Evolutionary conservation across 2,113 vertebrate genomes (phyloP).

Genomic region (Rhinopomastus cyanomelas): DNA sequence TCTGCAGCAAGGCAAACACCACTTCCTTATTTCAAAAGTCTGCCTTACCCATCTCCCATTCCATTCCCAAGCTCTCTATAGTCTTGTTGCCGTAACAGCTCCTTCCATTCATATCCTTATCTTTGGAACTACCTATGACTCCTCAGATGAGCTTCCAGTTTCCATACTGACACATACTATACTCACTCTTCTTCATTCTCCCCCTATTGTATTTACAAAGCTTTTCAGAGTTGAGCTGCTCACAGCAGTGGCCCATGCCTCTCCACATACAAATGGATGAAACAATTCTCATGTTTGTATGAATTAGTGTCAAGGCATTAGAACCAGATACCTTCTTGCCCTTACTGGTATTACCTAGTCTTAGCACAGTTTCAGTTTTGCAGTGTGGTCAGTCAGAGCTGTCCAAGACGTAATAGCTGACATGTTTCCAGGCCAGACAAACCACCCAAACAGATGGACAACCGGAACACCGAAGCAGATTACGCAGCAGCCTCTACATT

Average conservation of each 20-base stretch:
- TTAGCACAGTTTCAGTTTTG: background rate
- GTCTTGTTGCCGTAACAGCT: background rate
- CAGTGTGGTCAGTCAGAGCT: background rate
- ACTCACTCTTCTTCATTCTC: background rate
- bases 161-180: rapidly evolving
- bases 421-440: background rate
- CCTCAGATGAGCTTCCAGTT: background rate
- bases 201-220: constrained; percentile 11
- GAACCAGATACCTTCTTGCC: background rate
- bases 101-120: background rate
- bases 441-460: constrained; percentile 44
- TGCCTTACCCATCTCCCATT: background rate
- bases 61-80: background rate
- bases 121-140: background rate
- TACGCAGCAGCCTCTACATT: constrained; percentile 27
- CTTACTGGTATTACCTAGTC: background rate
- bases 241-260: background rate
- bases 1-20: background rate
- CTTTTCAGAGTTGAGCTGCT: background rate
- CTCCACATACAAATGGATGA: background rate
- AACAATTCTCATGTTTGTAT: constrained; percentile 7
- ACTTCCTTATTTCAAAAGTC: background rate
- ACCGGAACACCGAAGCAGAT: constrained; percentile 24
- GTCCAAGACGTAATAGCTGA: background rate
- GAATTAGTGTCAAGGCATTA: background rate